Conservation (phyloP, 1,140 invertebrate species). For the Capitella teleta region DNA sequence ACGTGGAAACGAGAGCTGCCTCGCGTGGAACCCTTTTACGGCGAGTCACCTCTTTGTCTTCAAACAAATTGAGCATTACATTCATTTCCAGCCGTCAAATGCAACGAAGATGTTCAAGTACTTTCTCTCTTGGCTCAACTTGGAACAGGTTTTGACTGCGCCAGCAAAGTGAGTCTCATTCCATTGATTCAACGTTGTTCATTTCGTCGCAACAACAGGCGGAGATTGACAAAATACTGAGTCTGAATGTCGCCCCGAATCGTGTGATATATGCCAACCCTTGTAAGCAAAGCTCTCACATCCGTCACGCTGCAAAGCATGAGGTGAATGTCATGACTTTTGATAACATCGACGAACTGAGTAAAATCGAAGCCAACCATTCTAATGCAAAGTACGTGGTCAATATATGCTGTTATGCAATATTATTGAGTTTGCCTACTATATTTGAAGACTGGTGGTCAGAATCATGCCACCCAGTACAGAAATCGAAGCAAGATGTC, state of each 20-base stretch:
- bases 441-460: constrained; percentile 70
- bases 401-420: not conserved
- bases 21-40: constrained; percentile 84
- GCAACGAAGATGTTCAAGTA: constrained; percentile 76
- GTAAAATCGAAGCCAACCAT: constrained; percentile 76
- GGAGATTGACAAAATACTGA: constrained; percentile 77
- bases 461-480: constrained; percentile 80
- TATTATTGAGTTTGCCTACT: too few relatives aligned
- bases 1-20: constrained; percentile 76
- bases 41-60: too few relatives aligned
- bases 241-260: constrained; percentile 62
- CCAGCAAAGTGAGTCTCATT: constrained; percentile 68
- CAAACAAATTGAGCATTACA: too few relatives aligned
- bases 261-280: constrained; percentile 97
- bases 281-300: constrained; percentile 85
- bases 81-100: constrained; percentile 75
- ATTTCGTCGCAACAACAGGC: too few relatives aligned
- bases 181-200: too few relatives aligned
- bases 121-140: constrained; percentile 72
- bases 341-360: constrained; percentile 85
- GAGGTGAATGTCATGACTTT: constrained; percentile 83
- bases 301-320: constrained; percentile 67
- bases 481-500: constrained; percentile 73
- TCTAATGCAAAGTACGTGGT: constrained; percentile 55
- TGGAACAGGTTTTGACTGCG: constrained; percentile 89